These are phyloP conservation scores for Temnopleurus reevesii DNA, from an alignment of 53 echinoderm and acorn worm species.

Conservation along the genomic window DNA sequence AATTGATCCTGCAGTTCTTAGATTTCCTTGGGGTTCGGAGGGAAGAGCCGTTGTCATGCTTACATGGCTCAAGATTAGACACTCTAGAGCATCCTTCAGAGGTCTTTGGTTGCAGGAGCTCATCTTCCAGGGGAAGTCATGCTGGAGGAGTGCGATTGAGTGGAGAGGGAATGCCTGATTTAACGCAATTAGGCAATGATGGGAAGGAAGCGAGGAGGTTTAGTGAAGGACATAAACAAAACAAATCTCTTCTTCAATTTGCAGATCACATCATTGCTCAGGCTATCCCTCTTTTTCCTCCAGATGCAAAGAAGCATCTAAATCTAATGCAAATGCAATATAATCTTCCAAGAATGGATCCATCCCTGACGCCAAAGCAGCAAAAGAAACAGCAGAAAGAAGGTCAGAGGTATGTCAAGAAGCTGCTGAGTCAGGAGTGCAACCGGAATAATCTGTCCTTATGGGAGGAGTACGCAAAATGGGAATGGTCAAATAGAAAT, in stretches of 20 bases:
- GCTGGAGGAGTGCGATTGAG: not conserved
- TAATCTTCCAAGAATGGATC: constrained; percentile 56
- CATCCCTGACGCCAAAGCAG: constrained; percentile 54
- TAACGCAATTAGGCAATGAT: not conserved
- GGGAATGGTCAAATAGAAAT: constrained; percentile 80
- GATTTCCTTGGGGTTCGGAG: constrained; percentile 75
- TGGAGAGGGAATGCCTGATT: not conserved
- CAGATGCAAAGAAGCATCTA: constrained; percentile 60
- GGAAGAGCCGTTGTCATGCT: not conserved
- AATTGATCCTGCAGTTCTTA: constrained; percentile 73
- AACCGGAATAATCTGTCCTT: constrained; percentile 83
- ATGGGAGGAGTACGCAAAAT: constrained; percentile 83
- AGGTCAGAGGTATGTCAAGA: constrained; percentile 83
- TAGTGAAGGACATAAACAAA: not conserved
- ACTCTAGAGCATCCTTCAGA: constrained; percentile 66
- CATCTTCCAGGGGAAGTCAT: not conserved
- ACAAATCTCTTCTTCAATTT: constrained; percentile 58
- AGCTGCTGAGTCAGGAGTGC: constrained; percentile 69
- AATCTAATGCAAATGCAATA: constrained; percentile 69
- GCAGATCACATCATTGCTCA: constrained; percentile 68
- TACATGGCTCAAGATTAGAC: not conserved
- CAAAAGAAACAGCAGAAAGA: constrained; percentile 73
- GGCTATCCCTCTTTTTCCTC: constrained; percentile 55
- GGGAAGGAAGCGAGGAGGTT: not conserved
- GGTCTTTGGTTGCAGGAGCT: constrained; percentile 22